Evolutionary conservation across 2,113 vertebrate genomes (phyloP).

Genomic region (Phoenicopterus ruber): DNA sequence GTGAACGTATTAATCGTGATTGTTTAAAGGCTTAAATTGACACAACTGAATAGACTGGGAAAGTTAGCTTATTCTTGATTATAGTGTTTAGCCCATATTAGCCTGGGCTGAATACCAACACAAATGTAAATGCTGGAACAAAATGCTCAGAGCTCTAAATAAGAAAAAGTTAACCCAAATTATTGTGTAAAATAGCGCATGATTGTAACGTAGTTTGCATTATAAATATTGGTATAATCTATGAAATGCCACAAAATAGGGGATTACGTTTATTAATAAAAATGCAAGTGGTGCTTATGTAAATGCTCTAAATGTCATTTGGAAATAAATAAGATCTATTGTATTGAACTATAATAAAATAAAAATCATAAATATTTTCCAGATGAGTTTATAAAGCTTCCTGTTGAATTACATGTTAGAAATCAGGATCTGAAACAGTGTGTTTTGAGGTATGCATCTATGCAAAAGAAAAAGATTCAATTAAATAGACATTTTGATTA

Average conservation of each 20-base stretch:
- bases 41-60: neutral
- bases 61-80: conserved; percentile 20
- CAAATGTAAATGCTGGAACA: neutral
- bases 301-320: neutral
- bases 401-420: neutral
- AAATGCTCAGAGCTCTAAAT: neutral
- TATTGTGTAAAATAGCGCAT: neutral
- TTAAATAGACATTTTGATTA: neutral
- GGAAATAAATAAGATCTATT: neutral
- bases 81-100: conserved; percentile 10
- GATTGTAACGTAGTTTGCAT: neutral
- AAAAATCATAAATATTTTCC: neutral
- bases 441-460: neutral
- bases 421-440: neutral
- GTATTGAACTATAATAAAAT: neutral
- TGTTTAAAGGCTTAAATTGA: neutral
- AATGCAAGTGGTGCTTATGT: neutral
- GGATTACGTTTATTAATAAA: conserved; percentile 15
- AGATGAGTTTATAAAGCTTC: neutral
- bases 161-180: conserved; percentile 24
- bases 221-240: neutral
- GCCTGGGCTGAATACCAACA: conserved; percentile 7
- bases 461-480: neutral
- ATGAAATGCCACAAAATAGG: neutral
- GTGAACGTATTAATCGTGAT: neutral